A percentile compares a stretch with the other conserved stretches of the same genome.
Evolutionary conservation across 2,888 invertebrate species (phyloP).

Genomic region (Megamerina dolium): DNA sequence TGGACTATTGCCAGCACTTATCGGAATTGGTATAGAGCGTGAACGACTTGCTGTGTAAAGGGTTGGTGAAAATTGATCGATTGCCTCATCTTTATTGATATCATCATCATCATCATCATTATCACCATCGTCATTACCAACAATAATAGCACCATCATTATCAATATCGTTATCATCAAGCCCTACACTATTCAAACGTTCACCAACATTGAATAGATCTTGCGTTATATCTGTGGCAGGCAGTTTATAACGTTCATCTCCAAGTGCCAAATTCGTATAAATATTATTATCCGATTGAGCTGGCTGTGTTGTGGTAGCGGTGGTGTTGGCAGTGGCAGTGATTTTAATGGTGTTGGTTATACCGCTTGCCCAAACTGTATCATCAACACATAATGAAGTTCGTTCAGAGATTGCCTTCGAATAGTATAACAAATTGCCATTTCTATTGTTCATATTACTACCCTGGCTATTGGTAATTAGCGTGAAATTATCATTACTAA

Average conservation of each 20-base stretch:
- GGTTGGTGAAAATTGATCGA: slow-evolving; percentile 40
- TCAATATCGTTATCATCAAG: background rate
- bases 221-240: slow-evolving; percentile 9
- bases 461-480: background rate
- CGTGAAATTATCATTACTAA: slow-evolving; percentile 7
- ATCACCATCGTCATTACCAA: background rate
- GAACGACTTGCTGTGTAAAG: slow-evolving; percentile 26
- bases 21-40: slow-evolving; percentile 41
- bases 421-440: slow-evolving; percentile 25
- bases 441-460: slow-evolving; percentile 1
- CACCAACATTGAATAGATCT: too few relatives aligned
- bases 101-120: slow-evolving; percentile 22
- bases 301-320: slow-evolving; percentile 7
- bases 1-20: slow-evolving; percentile 40
- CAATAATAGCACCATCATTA: slow-evolving; percentile 3
- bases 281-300: slow-evolving; percentile 28
- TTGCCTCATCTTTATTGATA: slow-evolving; percentile 25
- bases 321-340: slow-evolving; percentile 14
- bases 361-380: slow-evolving; percentile 31
- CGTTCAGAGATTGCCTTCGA: slow-evolving; percentile 33
- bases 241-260: slow-evolving; percentile 28
- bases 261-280: slow-evolving; percentile 32
- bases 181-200: background rate
- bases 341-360: slow-evolving; percentile 14
- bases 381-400: slow-evolving; percentile 36